These are phyloP conservation scores for Odocoileus hemionus DNA, from an alignment of 2,113 vertebrate species.

Conservation along the genomic window DNA sequence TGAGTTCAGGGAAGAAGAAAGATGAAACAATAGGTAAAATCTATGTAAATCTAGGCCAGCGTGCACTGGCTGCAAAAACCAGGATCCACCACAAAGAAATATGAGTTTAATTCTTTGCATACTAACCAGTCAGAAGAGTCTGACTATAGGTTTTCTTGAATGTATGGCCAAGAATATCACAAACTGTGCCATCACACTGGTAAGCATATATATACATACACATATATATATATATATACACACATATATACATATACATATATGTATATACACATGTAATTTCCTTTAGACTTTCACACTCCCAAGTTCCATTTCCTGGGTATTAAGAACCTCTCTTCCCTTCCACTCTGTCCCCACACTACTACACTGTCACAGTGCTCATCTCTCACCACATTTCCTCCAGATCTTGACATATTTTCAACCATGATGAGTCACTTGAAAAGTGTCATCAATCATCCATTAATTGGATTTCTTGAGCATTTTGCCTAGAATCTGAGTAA, in stretches of 20 bases:
- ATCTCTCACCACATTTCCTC: not conserved
- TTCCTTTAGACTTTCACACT: not conserved
- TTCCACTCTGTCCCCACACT: not conserved
- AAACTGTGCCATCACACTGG: not conserved
- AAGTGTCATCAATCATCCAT: not conserved
- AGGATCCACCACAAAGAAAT: not conserved
- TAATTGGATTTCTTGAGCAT: not conserved
- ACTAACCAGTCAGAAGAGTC: not conserved
- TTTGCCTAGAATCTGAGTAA: not conserved
- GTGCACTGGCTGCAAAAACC: not conserved
- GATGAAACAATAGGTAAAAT: not conserved
- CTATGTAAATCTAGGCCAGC: not conserved
- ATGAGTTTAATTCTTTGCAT: not conserved
- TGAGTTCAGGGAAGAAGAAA: not conserved
- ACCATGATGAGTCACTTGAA: not conserved
- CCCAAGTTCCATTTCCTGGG: not conserved
- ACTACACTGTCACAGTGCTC: not conserved
- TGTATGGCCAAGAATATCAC: not conserved
- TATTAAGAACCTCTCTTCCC: not conserved
- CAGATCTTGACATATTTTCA: not conserved
- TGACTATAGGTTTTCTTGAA: not conserved
- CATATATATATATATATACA: fast-evolving
- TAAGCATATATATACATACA: not conserved
- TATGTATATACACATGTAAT: not conserved
- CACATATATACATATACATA: no score